These are phyloP conservation scores for Seriola dumerili DNA, from an alignment of 2,113 vertebrate genomes.

Conservation along the genomic window DNA sequence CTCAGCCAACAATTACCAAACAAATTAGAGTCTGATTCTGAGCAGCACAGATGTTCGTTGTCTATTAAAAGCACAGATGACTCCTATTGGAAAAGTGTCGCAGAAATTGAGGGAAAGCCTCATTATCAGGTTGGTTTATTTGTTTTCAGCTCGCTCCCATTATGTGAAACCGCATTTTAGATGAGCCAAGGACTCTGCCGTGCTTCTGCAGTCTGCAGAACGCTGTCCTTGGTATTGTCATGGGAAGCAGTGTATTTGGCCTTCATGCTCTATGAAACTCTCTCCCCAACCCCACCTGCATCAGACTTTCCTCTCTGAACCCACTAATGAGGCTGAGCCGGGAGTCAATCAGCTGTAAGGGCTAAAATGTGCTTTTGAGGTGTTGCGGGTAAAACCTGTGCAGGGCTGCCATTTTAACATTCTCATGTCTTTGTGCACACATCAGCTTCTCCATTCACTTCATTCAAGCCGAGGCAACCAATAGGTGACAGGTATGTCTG, in stretches of 20 bases:
- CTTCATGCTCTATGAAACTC: slow-evolving; percentile 63
- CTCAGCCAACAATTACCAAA: slow-evolving; percentile 72
- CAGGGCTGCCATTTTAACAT: slow-evolving; percentile 31
- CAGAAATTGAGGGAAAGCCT: slow-evolving; percentile 74
- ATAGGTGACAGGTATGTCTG: background rate
- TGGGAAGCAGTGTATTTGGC: slow-evolving; percentile 55
- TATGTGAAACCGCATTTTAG: slow-evolving; percentile 53
- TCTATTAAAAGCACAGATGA: slow-evolving; percentile 78
- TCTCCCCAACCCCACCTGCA: slow-evolving; percentile 37
- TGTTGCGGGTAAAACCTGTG: slow-evolving; percentile 1
- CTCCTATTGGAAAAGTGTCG: slow-evolving; percentile 76
- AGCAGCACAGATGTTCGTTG: slow-evolving; percentile 65
- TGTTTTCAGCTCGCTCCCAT: slow-evolving; percentile 60
- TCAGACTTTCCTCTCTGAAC: slow-evolving; percentile 41
- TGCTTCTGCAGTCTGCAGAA: slow-evolving; percentile 19
- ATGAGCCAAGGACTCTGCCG: slow-evolving; percentile 57
- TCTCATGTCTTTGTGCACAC: slow-evolving; percentile 9
- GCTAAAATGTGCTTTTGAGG: slow-evolving; percentile 39
- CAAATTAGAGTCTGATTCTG: slow-evolving; percentile 66
- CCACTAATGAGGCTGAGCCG: slow-evolving; percentile 66
- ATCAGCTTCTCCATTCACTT: background rate
- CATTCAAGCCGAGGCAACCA: background rate
- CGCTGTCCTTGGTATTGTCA: slow-evolving; percentile 68
- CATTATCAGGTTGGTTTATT: slow-evolving; percentile 78
- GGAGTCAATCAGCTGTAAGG: slow-evolving; percentile 60